These are phyloP conservation scores for Acanthisitta chloris DNA, from an alignment of 2,113 vertebrate genomes.

Conservation along the genomic window DNA sequence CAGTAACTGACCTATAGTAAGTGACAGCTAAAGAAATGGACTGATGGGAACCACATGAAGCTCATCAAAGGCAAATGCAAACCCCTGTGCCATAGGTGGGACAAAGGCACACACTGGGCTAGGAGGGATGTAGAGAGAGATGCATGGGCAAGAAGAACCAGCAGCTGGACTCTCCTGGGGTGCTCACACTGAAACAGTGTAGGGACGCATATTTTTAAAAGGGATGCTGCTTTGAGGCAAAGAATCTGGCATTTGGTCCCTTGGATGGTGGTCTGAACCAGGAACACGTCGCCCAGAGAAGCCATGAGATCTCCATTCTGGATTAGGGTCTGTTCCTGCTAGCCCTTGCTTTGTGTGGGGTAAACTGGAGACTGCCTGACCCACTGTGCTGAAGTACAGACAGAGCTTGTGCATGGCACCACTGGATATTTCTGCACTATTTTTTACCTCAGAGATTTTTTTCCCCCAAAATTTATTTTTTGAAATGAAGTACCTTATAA, in stretches of 20 bases:
- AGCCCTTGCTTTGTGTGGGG: not conserved
- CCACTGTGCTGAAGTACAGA: not conserved
- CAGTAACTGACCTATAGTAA: not conserved
- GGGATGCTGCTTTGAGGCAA: not conserved
- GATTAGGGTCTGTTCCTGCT: not conserved
- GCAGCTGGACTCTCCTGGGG: not conserved
- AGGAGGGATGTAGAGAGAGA: not conserved
- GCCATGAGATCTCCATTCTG: not conserved
- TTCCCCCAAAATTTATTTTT: not conserved
- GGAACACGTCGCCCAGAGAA: not conserved
- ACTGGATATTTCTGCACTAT: not conserved
- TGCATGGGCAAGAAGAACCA: accelerated
- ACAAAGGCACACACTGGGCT: accelerated
- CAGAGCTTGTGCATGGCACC: not conserved
- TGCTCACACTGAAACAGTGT: accelerated
- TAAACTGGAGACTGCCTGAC: not conserved
- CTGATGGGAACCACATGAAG: not conserved
- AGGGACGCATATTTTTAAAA: not conserved
- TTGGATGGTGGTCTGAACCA: not conserved
- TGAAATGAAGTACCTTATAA: not conserved
- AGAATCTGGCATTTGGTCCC: not conserved
- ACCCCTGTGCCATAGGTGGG: not conserved
- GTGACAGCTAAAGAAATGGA: not conserved
- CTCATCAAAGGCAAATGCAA: not conserved
- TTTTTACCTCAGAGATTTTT: not conserved